Evolutionary conservation across 1,140 invertebrate genomes (phyloP), one percentile per base, ranked within the genome.

Genomic region (Teleopsis dalmanni): DNA sequence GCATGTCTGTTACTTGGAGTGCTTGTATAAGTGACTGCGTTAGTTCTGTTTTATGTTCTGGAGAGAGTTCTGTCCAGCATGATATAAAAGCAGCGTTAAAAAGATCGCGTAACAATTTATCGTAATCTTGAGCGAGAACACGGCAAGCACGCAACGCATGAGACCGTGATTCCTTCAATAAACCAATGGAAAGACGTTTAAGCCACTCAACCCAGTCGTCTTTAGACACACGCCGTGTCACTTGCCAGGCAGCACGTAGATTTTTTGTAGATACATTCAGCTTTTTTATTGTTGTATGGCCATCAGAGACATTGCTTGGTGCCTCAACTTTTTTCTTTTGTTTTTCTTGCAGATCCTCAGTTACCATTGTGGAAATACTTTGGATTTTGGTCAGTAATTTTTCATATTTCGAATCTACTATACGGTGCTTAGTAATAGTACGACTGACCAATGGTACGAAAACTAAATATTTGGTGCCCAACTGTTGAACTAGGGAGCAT

Each of bases 141-240:
- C 88, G 84, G 64, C 94, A 98, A 1, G 95, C 89, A 56, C 87
- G 78, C 6, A 99, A 73, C 1, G 94, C 91, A 14, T 93, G 90
- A 14, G 93, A 95, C 5, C 94, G 92, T 0, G 94, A 96, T 65
- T 97, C 91, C 63, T 96, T 96, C 3, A 99, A 75, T 10, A 99
- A 75, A 48, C 93, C 93, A 54, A 95, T 91, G 44, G 90, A 92
- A 23, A 99, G 76, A 22, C 90, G 78, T 37, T 88, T 76, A 8
- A 98, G 68, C 96, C 95, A 99, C 73, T 98, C 94, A 7, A 97
- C 74, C 96, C 96, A 99, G 71, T 99, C 96, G 57, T 99, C 96
- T 70, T 96, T 95, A 5, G 91, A 95, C 0, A 95, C 91, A 48
- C 90, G 78, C 42, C 89, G 79, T 6, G 84, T 87, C 0, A 88